These are phyloP conservation scores for Plumapathes pennacea DNA, from an alignment of 92 coral and sea anemone genomes.

Conservation along the genomic window DNA sequence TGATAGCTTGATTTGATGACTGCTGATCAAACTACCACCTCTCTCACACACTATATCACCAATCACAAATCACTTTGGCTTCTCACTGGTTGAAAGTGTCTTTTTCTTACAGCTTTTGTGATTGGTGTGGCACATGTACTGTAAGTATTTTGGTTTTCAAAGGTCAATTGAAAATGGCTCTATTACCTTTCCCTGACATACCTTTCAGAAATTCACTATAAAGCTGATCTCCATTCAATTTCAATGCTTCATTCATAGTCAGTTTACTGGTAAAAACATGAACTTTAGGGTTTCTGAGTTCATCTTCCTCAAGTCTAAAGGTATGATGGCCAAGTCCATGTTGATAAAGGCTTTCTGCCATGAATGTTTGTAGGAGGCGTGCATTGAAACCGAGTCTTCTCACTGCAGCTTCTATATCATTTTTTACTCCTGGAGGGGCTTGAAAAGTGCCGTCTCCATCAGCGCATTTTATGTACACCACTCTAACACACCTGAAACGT, in stretches of 20 bases:
- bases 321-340: constrained; percentile 89
- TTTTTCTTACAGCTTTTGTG: background rate
- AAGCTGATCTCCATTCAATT: constrained; percentile 83
- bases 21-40: too few relatives aligned
- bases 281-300: constrained; percentile 67
- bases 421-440: constrained; percentile 67
- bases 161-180: background rate
- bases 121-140: too few relatives aligned
- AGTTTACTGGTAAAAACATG: constrained; percentile 74
- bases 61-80: too few relatives aligned
- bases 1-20: too few relatives aligned
- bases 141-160: too few relatives aligned
- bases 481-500: constrained; percentile 73
- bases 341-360: constrained; percentile 78
- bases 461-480: constrained; percentile 80
- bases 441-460: constrained; percentile 92
- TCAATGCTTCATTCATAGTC: constrained; percentile 67
- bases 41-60: background rate
- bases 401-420: constrained; percentile 59
- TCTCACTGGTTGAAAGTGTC: too few relatives aligned
- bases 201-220: constrained; percentile 76
- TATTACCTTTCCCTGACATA: background rate
- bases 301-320: constrained; percentile 77
- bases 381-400: constrained; percentile 78
- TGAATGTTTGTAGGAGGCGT: constrained; percentile 84